Conservation (phyloP, 2,113 vertebrate species). For the Otis tarda region DNA sequence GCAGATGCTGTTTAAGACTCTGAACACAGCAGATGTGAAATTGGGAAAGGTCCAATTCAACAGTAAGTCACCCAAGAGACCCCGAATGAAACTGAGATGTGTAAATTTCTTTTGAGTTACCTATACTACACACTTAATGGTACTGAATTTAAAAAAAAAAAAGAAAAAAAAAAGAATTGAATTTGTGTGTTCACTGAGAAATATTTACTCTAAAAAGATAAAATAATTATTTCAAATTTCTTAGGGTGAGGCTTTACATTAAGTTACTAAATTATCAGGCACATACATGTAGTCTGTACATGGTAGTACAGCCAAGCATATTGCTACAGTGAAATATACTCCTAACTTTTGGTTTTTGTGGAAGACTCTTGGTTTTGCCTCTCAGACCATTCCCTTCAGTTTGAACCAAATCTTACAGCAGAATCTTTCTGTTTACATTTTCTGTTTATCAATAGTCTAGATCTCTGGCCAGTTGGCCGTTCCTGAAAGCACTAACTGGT, state of each 20-base stretch:
- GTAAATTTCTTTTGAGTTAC: background rate
- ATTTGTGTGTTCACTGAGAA: background rate
- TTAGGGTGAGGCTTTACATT: background rate
- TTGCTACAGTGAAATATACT: background rate
- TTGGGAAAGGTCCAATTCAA: background rate
- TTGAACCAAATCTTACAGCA: background rate
- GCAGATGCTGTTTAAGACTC: background rate
- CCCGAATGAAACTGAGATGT: background rate
- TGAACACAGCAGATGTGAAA: background rate
- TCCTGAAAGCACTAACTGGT: background rate
- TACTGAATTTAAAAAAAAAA: background rate
- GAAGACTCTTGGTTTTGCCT: background rate
- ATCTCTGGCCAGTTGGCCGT: background rate
- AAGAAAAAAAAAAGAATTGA: background rate
- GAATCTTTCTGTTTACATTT: background rate
- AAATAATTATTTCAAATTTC: background rate
- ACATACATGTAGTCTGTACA: rapidly evolving
- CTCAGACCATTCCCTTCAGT: background rate
- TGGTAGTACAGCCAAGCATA: background rate
- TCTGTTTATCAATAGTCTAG: background rate
- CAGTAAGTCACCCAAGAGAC: rapidly evolving
- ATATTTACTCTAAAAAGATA: background rate
- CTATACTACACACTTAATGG: background rate
- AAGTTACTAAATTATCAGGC: background rate
- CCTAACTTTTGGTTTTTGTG: background rate